Percentiles rank a stretch among this genome's conserved stretches.
These are phyloP conservation scores for Zaprionus kolodkinae DNA, from an alignment of 1,140 invertebrate species.

Conservation along the genomic window DNA sequence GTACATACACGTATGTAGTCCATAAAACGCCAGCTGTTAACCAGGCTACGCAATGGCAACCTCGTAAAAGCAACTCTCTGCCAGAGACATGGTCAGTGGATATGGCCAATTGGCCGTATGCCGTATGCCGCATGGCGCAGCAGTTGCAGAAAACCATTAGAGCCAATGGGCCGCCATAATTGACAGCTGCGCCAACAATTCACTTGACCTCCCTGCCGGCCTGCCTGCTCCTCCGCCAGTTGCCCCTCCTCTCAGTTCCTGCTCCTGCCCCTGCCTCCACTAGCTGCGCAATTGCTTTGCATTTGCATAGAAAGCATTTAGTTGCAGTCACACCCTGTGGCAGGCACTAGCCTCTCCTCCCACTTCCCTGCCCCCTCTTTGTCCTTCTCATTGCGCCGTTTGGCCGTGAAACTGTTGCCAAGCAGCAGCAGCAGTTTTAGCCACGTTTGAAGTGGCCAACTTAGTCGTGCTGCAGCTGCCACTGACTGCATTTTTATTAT, in stretches of 20 bases:
- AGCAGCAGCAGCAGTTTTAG: slow-evolving; percentile 8
- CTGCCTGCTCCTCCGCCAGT: background rate
- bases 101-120: slow-evolving; percentile 2
- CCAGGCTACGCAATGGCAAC: background rate
- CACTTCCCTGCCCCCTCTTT: no score
- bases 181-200: slow-evolving; percentile 58
- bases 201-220: slow-evolving; percentile 35
- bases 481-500: slow-evolving; percentile 12
- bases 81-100: slow-evolving; percentile 11
- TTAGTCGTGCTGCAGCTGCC: slow-evolving; percentile 19
- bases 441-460: slow-evolving; percentile 42
- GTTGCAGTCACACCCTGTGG: slow-evolving; percentile 26
- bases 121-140: background rate
- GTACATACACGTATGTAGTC: background rate
- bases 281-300: background rate
- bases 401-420: slow-evolving; percentile 48
- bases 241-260: background rate
- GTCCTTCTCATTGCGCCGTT: slow-evolving; percentile 12
- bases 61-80: background rate
- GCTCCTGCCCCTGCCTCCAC: background rate
- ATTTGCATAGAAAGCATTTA: slow-evolving; percentile 46
- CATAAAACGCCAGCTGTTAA: slow-evolving; percentile 42
- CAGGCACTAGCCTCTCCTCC: background rate
- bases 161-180: slow-evolving; percentile 53
- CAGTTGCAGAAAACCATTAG: slow-evolving; percentile 44